These are phyloP conservation scores for Mythimna ferrago DNA, from an alignment of 2,888 invertebrate species.

Conservation along the genomic window DNA sequence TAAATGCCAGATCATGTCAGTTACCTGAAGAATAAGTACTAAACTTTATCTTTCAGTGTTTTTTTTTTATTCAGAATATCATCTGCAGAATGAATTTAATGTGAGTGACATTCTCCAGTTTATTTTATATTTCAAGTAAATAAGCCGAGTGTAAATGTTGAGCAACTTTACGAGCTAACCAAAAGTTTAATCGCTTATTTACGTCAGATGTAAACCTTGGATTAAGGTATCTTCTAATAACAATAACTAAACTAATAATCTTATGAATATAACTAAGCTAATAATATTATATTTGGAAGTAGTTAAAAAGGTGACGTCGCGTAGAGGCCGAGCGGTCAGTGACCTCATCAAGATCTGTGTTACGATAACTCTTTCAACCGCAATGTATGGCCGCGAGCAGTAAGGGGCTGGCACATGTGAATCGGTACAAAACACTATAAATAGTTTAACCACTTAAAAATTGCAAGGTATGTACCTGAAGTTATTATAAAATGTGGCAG, in stretches of 20 bases:
- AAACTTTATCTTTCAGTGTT: neutral
- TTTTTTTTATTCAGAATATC: conserved; percentile 11
- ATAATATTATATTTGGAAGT: conserved; percentile 62
- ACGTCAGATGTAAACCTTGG: conserved; percentile 46
- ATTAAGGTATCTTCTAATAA: conserved; percentile 52
- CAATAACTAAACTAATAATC: conserved; percentile 65
- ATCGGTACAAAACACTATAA: conserved; percentile 68
- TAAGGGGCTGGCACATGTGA: conserved; percentile 74
- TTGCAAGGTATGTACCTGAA: conserved; percentile 48
- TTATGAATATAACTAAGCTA: conserved; percentile 59
- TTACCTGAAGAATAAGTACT: neutral
- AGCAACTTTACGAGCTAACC: conserved; percentile 8
- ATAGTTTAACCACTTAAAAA: conserved; percentile 62
- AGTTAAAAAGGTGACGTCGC: conserved; percentile 70
- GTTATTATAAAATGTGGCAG: conserved; percentile 43
- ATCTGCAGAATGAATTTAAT: neutral
- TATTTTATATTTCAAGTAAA: conserved; percentile 17
- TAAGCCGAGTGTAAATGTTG: conserved; percentile 5
- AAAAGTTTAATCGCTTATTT: conserved; percentile 37
- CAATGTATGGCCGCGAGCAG: conserved; percentile 83
- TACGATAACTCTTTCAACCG: conserved; percentile 88
- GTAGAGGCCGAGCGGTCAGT: conserved; percentile 79
- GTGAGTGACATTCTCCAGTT: conserved; percentile 4
- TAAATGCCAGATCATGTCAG: neutral
- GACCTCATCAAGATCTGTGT: conserved; percentile 85